These are phyloP conservation scores for Oreochromis niloticus DNA, from an alignment of 2,113 vertebrate genomes.

Conservation along the genomic window DNA sequence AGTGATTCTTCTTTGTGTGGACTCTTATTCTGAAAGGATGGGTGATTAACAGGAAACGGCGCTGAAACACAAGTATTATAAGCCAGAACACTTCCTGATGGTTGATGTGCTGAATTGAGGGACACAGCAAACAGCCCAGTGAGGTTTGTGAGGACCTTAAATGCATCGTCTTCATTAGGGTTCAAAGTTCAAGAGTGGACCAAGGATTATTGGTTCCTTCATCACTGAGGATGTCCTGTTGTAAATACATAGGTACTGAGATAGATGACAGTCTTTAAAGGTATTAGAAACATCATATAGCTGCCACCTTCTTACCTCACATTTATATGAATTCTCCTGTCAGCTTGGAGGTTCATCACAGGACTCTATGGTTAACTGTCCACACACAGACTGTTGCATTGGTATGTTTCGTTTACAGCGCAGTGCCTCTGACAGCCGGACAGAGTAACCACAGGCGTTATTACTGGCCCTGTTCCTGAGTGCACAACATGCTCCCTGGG, in stretches of 20 bases:
- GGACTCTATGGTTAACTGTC: not conserved
- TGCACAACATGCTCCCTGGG: not conserved
- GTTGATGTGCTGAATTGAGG: not conserved
- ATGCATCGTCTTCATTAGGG: not conserved
- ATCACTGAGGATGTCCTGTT: fast-evolving
- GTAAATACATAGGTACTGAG: fast-evolving
- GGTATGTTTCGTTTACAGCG: not conserved
- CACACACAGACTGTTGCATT: not conserved
- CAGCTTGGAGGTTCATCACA: no score
- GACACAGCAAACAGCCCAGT: not conserved
- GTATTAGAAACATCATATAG: no score
- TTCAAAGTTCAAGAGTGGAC: not conserved
- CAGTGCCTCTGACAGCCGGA: not conserved
- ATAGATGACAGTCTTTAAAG: no score
- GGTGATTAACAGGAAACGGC: not conserved
- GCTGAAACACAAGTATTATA: not conserved
- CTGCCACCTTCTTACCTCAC: no score
- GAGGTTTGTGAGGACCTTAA: not conserved
- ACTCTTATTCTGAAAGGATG: not conserved
- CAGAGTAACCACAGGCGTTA: not conserved
- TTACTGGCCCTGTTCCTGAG: not conserved
- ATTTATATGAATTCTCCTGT: no score
- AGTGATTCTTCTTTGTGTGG: not conserved
- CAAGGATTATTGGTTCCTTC: not conserved
- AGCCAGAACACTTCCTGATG: not conserved